A percentile compares a stretch with the other conserved stretches of the same genome.
Evolutionary conservation across 2,888 invertebrate genomes (phyloP).

Genomic region (Tubulanus polymorphus): DNA sequence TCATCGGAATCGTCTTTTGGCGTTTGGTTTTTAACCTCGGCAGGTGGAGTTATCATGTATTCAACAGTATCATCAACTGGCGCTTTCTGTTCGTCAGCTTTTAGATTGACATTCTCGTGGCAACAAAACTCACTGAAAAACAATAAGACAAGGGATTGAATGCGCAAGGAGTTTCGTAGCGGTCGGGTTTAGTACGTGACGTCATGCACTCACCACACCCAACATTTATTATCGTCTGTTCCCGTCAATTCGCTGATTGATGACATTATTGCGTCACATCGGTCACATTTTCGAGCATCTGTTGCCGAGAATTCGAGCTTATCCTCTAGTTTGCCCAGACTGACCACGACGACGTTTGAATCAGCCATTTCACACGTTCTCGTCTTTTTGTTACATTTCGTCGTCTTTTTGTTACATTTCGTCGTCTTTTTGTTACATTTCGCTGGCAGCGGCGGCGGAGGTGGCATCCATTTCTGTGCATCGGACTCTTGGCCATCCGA

Average conservation of each 20-base stretch:
- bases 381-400: constrained; percentile 8
- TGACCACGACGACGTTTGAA: constrained; percentile 34
- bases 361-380: constrained; percentile 26
- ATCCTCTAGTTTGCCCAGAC: constrained; percentile 31
- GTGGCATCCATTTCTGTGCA: too few relatives aligned
- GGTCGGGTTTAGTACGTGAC: too few relatives aligned
- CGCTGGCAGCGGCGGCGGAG: not conserved
- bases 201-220: too few relatives aligned
- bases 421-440: constrained; percentile 2
- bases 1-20: too few relatives aligned
- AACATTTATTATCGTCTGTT: constrained; percentile 23
- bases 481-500: too few relatives aligned
- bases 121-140: constrained; percentile 29
- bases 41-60: too few relatives aligned
- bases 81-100: constrained; percentile 19
- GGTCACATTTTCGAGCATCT: constrained; percentile 30
- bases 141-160: too few relatives aligned
- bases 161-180: too few relatives aligned
- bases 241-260: constrained; percentile 24
- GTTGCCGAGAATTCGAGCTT: constrained; percentile 33
- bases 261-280: constrained; percentile 34
- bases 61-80: constrained; percentile 28
- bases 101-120: too few relatives aligned
- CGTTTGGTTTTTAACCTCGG: too few relatives aligned
- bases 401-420: constrained; percentile 1